Conservation (phyloP, 2,888 invertebrate genomes). For the Hypselothyrea guttata region DNA sequence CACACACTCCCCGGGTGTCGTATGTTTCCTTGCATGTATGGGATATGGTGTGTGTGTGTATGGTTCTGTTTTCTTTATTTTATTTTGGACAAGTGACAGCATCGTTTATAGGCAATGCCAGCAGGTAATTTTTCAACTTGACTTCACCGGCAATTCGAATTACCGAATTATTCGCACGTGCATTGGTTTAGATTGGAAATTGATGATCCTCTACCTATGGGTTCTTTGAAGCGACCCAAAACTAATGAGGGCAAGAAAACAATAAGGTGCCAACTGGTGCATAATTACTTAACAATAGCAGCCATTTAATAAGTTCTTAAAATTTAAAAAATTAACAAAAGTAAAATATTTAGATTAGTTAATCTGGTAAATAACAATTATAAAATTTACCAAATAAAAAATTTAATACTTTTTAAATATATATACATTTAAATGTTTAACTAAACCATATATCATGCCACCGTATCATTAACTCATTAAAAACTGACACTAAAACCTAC, state of each 20-base stretch:
- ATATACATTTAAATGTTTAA: too few species aligned
- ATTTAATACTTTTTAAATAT: too few species aligned
- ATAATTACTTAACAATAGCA: conserved; percentile 52
- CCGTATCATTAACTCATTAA: too few species aligned
- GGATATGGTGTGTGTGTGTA: conserved; percentile 26
- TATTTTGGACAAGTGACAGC: conserved; percentile 63
- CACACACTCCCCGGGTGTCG: conserved; percentile 54
- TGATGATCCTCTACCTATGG: conserved; percentile 35
- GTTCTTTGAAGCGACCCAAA: conserved; percentile 44
- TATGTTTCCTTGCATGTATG: conserved; percentile 9
- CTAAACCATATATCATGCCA: too few species aligned
- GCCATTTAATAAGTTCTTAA: too few species aligned
- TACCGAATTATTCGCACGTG: conserved; percentile 70
- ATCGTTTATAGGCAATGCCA: conserved; percentile 61
- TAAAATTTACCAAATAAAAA: too few species aligned
- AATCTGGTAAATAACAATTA: too few species aligned
- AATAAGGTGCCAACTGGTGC: conserved; percentile 36
- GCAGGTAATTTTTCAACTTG: conserved; percentile 68
- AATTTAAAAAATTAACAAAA: too few species aligned
- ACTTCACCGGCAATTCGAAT: conserved; percentile 46
- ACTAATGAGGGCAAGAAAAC: conserved; percentile 16
- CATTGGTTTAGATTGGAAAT: conserved; percentile 58
- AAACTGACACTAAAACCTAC: too few species aligned
- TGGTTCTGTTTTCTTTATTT: conserved; percentile 27
- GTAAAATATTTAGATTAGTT: too few species aligned